Evolutionary conservation across 37 sponge, comb jelly and placozoan genomes (phyloP), one percentile per base, ranked within the genome.

Genomic region (Tethya wilhelma): DNA sequence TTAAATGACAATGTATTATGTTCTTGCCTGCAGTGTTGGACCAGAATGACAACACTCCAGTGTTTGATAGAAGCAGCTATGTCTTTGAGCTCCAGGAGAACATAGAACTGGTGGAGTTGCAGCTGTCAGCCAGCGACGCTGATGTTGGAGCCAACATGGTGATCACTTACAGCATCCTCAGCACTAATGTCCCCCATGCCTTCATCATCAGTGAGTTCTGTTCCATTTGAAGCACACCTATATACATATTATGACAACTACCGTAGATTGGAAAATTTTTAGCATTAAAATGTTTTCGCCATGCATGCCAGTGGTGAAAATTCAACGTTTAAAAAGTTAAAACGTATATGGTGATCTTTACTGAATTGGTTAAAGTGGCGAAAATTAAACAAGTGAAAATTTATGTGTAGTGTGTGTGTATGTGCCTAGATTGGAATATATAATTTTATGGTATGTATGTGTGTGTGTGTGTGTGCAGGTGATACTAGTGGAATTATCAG

Each of bases 171-270:
- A 23, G 20, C 4, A 81, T 87, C 25, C 11, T 56, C 17, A 46
- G 38, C 43, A 82, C 68, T 6, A 80, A 81, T 42, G 38, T 38
- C 3, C 40, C 59, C 14, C 14, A 31, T 22, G 34, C 70, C 0
- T 87, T 87, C 36, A 1, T 75, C 25, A 59, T 87, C 19, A 38
- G 88, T 87, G 32, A 86, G 87, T 74, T 17, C 17, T 23, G 38
- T 62, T 62, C 25, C 64, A 25, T 62, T 62, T 49, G 55, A 49
- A 11, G 11, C 11, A 17, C 17, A 49, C 11, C 55, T 20, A 49
- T 49, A 49, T 11, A 11, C 17, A 17, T 49, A 49, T 19, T 17
- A 49, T 49, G 55, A 9, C n/a, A n/a, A 49, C 9, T 49, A 49
- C 9, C 55, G 55, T 49, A 14, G 14, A 49, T 14, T 49, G 53